phyloP scores from a whole-genome alignment of 2,797 vertebrate genomes.

The Aphelocoma californica region DNA sequence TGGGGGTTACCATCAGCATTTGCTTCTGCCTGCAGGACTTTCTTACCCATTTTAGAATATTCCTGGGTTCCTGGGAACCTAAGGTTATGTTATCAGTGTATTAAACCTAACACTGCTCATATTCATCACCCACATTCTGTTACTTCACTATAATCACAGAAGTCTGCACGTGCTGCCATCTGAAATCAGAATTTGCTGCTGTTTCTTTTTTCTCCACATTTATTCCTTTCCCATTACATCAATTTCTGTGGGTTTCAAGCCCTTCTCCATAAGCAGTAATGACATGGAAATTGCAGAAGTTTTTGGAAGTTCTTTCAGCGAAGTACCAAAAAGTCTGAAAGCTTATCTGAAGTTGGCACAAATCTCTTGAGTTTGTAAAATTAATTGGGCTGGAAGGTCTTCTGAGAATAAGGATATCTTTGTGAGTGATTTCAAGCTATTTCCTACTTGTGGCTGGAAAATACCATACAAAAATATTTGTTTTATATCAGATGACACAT shows the following conservation, averaged over 20 bases:
- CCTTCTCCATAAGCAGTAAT: background rate
- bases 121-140: background rate
- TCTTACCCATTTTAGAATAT: background rate
- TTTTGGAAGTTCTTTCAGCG: background rate
- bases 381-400: conserved; percentile 44
- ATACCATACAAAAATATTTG: background rate
- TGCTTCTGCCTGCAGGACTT: background rate
- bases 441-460: background rate
- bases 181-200: background rate
- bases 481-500: background rate
- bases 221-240: background rate
- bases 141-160: background rate
- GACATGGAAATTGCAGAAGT: background rate
- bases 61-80: background rate
- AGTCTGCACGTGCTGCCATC: background rate
- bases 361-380: background rate
- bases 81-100: background rate
- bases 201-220: background rate
- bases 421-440: background rate
- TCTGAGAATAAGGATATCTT: conserved; percentile 2
- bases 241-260: background rate
- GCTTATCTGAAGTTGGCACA: conserved; percentile 16
- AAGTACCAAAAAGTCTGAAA: conserved; percentile 10
- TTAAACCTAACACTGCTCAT: background rate
- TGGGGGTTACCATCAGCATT: background rate